Conservation (phyloP, 2,888 invertebrate species). For the Hemicrepidius hirtus region DNA sequence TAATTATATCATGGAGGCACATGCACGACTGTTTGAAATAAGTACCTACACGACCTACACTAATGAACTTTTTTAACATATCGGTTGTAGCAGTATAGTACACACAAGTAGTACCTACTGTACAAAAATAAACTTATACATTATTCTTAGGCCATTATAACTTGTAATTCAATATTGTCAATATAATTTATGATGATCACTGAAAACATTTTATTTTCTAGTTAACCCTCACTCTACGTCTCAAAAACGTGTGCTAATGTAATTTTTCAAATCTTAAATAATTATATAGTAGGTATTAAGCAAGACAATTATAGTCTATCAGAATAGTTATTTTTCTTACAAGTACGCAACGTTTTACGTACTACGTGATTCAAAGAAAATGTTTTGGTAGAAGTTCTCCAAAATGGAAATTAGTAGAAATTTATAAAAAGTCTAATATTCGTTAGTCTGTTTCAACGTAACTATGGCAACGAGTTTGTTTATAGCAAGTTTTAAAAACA, state of each 20-base stretch:
- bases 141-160: constrained; percentile 51
- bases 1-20: no score
- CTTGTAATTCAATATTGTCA: constrained; percentile 50
- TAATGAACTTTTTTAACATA: constrained; percentile 38
- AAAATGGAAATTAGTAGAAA: no score
- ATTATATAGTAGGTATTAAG: not conserved
- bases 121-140: constrained; percentile 51
- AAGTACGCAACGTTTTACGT: no score
- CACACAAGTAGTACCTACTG: constrained; percentile 41
- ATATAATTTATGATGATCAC: constrained; percentile 46
- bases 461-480: no score
- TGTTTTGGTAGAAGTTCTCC: no score
- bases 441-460: no score
- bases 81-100: constrained; percentile 21
- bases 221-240: constrained; percentile 33
- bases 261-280: constrained; percentile 9
- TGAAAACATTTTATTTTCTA: constrained; percentile 39
- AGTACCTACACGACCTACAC: not conserved
- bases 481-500: no score
- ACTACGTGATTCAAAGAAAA: no score
- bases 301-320: not conserved
- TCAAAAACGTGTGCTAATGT: constrained; percentile 29
- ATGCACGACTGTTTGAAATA: not conserved
- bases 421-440: no score
- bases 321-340: no score